These are phyloP conservation scores for Dichetophora obliterata DNA, from an alignment of 2,888 invertebrate genomes.

Conservation along the genomic window DNA sequence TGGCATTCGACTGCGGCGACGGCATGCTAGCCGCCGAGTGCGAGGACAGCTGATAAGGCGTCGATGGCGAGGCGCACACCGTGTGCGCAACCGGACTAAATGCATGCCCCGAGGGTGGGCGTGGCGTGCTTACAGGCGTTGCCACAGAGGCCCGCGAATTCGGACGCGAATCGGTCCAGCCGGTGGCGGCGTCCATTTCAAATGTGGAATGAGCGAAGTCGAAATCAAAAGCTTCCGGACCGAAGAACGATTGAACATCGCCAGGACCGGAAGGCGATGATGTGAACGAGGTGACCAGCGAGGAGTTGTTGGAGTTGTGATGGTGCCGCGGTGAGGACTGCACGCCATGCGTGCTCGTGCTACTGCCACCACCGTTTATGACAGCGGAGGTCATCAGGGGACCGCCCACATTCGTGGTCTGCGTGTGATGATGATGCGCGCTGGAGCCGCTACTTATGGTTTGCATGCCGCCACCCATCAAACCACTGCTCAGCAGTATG, in stretches of 20 bases:
- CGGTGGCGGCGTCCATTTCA: slow-evolving; percentile 70
- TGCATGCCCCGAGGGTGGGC: slow-evolving; percentile 75
- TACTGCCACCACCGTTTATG: slow-evolving; percentile 79
- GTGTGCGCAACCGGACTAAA: slow-evolving; percentile 65
- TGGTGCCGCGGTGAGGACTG: slow-evolving; percentile 50
- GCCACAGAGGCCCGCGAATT: slow-evolving; percentile 77
- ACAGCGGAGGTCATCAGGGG: slow-evolving; percentile 81
- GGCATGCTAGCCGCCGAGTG: slow-evolving; percentile 69
- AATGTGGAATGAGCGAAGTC: slow-evolving; percentile 78
- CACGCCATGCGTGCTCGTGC: slow-evolving; percentile 47
- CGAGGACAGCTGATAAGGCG: slow-evolving; percentile 70
- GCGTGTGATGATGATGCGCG: slow-evolving; percentile 65
- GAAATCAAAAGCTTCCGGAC: slow-evolving; percentile 75
- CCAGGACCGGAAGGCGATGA: slow-evolving; percentile 71
- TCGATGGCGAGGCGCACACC: slow-evolving; percentile 71
- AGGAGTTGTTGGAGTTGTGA: slow-evolving; percentile 55
- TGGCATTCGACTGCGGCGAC: slow-evolving; percentile 71
- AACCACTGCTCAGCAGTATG: slow-evolving; percentile 53
- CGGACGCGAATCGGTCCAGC: slow-evolving; percentile 71
- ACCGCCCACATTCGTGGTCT: slow-evolving; percentile 74
- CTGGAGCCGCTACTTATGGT: slow-evolving; percentile 46
- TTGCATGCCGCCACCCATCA: slow-evolving; percentile 58
- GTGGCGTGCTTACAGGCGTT: slow-evolving; percentile 75
- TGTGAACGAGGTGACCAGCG: slow-evolving; percentile 66
- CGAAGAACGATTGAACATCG: slow-evolving; percentile 70